These are phyloP conservation scores for Bergia sp. DNA, from an alignment of 92 coral and sea anemone species.

Conservation along the genomic window DNA sequence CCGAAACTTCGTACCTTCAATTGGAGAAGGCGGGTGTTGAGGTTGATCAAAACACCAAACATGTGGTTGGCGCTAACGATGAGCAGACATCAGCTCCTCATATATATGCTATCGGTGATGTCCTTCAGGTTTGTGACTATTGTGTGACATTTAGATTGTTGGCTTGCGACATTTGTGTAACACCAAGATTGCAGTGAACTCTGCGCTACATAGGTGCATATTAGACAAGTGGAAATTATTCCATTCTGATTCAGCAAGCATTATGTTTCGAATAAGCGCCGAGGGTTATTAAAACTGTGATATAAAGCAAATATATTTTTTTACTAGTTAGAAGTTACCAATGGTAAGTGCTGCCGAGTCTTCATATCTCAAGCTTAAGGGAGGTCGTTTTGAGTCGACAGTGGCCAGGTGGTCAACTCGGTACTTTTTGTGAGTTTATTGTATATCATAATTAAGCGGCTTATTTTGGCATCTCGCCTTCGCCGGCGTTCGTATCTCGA, in stretches of 20 bases:
- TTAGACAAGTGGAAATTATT: not conserved
- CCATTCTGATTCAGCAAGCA: not conserved
- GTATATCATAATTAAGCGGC: too few relatives aligned
- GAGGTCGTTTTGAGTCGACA: too few relatives aligned
- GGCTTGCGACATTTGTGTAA: constrained; percentile 46
- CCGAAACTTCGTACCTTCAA: constrained; percentile 78
- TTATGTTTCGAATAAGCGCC: not conserved
- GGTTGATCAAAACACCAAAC: constrained; percentile 63
- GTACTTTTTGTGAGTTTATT: too few relatives aligned
- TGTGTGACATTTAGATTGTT: too few relatives aligned
- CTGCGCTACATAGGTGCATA: not conserved
- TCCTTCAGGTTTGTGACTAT: constrained; percentile 70
- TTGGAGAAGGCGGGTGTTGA: constrained; percentile 84
- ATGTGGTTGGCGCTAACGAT: constrained; percentile 62
- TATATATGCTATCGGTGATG: constrained; percentile 92
- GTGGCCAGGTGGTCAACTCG: too few relatives aligned
- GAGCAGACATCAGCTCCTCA: constrained; percentile 82
- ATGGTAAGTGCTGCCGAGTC: too few relatives aligned
- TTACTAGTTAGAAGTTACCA: too few relatives aligned
- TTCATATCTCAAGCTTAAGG: too few relatives aligned
- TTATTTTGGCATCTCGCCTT: too few relatives aligned
- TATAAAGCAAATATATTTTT: too few relatives aligned
- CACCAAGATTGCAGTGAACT: too few relatives aligned
- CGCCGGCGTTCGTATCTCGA: too few relatives aligned
- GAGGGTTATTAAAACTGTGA: not conserved